Base-by-base conservation (phyloP, 2,113 vertebrate genomes). In the Eretmodus cyanostictus region DNA sequence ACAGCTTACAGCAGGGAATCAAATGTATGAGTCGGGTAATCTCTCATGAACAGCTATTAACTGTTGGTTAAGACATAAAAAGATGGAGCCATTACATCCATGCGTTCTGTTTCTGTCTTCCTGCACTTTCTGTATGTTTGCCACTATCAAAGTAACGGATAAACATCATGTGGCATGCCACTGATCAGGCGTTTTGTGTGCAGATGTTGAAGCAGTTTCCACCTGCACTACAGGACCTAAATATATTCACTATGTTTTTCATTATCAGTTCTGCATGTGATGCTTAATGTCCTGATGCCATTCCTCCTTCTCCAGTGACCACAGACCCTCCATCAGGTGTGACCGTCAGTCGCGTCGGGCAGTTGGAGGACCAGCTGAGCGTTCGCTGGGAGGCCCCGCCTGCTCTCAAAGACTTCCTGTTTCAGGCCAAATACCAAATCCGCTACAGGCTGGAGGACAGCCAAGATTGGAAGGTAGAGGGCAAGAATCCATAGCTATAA, bases 371-470 rank as follows among this genome's bases (percentile, higher is more conserved):
- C 93, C 98, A 99, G 96, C 97, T 99, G 86, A 99, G 97, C 1
- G 98, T 99, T 13, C 98, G 97, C 89, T 99, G 98, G 98, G 98
- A 98, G 82, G 98, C 98, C 0, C 98, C 98, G 0, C 98, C 98
- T 0, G 98, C 98, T 5, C 97, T 99, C 76, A 99, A 98, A 91
- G 98, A 99, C 93, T 99, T 99, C 94, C 97, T 99, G 36, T 99
- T 99, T 90, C 98, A 98, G 95, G 98, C 98, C 96, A 99, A 99
- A 94, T 99, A 99, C 94, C 98, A 99, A 97, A 99, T 99, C 95
- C 98, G 98, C 91, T 99, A 99, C 96, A 97, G 98, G 1, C 97
- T 99, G 89, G 98, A 99, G 95, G 98, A 99, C 94, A 99, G 97
- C 92, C 96, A 97, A 11, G 98, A 99, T 88, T 99, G 98, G 98